Evolutionary conservation across 2,113 vertebrate genomes (phyloP).

Genomic region (Ictalurus furcatus): DNA sequence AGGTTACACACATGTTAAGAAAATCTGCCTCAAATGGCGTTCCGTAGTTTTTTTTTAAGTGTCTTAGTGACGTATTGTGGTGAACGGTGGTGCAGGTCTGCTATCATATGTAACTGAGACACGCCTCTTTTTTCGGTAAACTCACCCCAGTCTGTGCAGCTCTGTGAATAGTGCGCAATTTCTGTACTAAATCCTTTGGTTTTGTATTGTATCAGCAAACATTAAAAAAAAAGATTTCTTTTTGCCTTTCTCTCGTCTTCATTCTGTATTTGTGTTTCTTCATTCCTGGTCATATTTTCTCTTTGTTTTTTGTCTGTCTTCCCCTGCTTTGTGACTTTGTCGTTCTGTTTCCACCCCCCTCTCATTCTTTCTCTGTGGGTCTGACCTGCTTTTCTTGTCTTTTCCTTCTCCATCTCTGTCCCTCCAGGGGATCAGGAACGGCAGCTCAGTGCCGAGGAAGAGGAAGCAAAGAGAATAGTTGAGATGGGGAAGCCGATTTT

Average conservation of each 20-base stretch:
- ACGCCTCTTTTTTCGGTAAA: not conserved
- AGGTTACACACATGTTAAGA: too few species aligned
- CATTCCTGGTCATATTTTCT: not conserved
- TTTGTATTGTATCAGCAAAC: not conserved
- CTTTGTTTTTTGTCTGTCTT: not conserved
- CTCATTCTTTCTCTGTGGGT: not conserved
- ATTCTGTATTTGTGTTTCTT: not conserved
- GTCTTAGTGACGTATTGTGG: not conserved
- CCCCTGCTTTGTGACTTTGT: not conserved
- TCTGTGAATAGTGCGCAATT: not conserved
- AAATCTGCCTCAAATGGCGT: too few species aligned
- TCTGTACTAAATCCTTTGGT: not conserved
- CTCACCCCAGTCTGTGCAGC: not conserved
- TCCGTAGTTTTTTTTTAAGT: too few species aligned
- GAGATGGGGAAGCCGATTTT: conserved; percentile 94
- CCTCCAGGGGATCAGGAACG: conserved; percentile 76
- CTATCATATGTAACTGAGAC: not conserved
- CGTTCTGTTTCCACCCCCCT: not conserved
- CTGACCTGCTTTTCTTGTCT: not conserved
- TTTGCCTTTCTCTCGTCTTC: not conserved
- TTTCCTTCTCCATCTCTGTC: not conserved
- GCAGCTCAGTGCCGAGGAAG: conserved; percentile 81
- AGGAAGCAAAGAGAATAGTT: conserved; percentile 87
- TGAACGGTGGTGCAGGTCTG: not conserved
- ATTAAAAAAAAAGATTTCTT: not conserved